A percentile compares a stretch with the other conserved stretches of the same genome.
Evolutionary conservation across 2,888 invertebrate genomes (phyloP).

Genomic region (Leptopterna dolabrata): DNA sequence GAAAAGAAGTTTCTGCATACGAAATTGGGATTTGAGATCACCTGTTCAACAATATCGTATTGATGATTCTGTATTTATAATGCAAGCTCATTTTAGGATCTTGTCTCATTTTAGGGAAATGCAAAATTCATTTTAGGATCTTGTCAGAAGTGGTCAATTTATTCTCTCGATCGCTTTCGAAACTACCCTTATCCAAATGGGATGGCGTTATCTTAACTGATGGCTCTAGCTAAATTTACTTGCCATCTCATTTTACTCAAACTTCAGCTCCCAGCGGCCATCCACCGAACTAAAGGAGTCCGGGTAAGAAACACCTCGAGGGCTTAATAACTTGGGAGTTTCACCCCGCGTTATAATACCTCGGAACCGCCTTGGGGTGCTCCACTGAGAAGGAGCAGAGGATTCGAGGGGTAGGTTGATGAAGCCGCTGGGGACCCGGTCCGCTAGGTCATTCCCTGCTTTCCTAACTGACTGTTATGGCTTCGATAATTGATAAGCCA

Average conservation of each 20-base stretch:
- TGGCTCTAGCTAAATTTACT: neutral
- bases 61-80: too few species aligned
- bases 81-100: neutral
- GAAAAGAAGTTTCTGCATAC: too few species aligned
- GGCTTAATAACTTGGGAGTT: conserved; percentile 7
- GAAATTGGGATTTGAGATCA: too few species aligned
- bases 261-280: neutral
- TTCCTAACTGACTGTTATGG: neutral
- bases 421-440: neutral
- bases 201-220: neutral
- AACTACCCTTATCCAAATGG: neutral
- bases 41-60: too few species aligned
- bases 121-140: too few species aligned
- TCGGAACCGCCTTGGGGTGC: neutral
- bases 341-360: neutral
- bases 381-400: neutral
- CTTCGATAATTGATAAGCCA: conserved; percentile 3
- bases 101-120: neutral
- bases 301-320: neutral
- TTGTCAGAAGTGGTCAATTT: neutral
- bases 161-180: neutral
- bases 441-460: neutral
- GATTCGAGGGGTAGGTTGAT: neutral
- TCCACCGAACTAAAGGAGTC: neutral
- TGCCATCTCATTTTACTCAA: neutral